A percentile compares a stretch with the other conserved stretches of the same genome.
These are phyloP conservation scores for Anoncus sp. DNA, from an alignment of 2,888 invertebrate genomes.

Conservation along the genomic window DNA sequence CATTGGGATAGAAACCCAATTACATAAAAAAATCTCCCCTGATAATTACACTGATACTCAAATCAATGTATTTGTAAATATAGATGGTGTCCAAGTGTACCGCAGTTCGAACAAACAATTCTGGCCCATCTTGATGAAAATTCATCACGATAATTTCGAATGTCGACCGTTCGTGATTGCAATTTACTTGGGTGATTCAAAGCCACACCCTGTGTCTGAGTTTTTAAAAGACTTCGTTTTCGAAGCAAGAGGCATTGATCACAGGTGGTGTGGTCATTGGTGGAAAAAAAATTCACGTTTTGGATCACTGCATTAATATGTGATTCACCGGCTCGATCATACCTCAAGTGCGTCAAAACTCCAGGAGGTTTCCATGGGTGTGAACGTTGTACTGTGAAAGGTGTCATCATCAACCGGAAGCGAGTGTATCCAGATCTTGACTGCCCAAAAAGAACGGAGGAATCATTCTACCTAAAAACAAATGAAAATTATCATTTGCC, in stretches of 20 bases:
- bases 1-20: background rate
- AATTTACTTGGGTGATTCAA: constrained; percentile 8
- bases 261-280: constrained; percentile 46
- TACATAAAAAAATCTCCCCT: background rate
- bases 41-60: background rate
- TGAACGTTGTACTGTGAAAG: constrained; percentile 32
- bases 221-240: constrained; percentile 50
- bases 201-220: constrained; percentile 25
- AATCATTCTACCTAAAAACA: constrained; percentile 44
- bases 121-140: constrained; percentile 17
- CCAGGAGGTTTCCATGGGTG: constrained; percentile 50
- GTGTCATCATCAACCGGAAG: constrained; percentile 32
- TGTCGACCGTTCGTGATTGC: constrained; percentile 8
- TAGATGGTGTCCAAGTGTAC: too few species aligned
- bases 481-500: constrained; percentile 39
- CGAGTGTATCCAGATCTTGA: constrained; percentile 57
- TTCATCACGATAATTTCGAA: background rate
- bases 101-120: too few species aligned
- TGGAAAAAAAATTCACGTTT: constrained; percentile 34
- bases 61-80: too few species aligned
- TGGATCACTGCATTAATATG: constrained; percentile 43
- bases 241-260: constrained; percentile 46
- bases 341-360: constrained; percentile 54
- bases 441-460: constrained; percentile 44
- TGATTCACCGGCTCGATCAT: constrained; percentile 61